A percentile compares a stretch with the other conserved stretches of the same genome.
Conservation (phyloP, 1,140 invertebrate species). For the Drosophila kohkoa region DNA sequence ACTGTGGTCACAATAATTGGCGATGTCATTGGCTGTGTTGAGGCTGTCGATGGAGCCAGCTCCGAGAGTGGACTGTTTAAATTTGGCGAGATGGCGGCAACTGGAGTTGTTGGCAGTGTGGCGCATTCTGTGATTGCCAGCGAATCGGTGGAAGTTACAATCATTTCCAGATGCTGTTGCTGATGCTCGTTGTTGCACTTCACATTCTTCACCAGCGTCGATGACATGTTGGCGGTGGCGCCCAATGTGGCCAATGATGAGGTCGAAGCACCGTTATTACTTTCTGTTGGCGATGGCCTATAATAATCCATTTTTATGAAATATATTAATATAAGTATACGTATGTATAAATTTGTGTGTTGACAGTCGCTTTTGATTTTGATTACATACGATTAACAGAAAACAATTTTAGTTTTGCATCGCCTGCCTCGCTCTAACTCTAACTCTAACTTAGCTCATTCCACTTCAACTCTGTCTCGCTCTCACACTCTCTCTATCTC, state of each 20-base stretch:
- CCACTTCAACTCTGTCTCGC: no score
- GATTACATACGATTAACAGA: constrained; percentile 1
- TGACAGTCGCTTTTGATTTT: constrained; percentile 2
- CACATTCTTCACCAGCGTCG: constrained; percentile 49
- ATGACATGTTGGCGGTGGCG: constrained; percentile 44
- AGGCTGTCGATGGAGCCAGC: constrained; percentile 62
- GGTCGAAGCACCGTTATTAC: constrained; percentile 34
- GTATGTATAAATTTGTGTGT: background rate
- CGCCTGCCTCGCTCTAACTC: background rate
- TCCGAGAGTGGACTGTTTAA: constrained; percentile 60
- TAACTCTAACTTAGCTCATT: no score
- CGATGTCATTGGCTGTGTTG: constrained; percentile 63
- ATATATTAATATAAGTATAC: background rate
- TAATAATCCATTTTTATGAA: constrained; percentile 26
- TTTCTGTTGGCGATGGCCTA: constrained; percentile 51
- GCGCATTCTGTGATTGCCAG: constrained; percentile 43
- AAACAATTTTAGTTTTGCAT: background rate
- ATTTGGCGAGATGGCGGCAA: constrained; percentile 45
- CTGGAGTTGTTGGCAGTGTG: constrained; percentile 57
- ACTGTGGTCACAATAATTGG: constrained; percentile 64
- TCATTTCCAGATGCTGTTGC: constrained; percentile 11
- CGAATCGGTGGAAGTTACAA: constrained; percentile 38
- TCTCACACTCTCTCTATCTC: no score
- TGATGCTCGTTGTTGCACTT: constrained; percentile 12
- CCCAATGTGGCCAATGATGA: constrained; percentile 57